Conservation (phyloP, 92 coral and sea anemone genomes). For the Blastomussa wellsi region DNA sequence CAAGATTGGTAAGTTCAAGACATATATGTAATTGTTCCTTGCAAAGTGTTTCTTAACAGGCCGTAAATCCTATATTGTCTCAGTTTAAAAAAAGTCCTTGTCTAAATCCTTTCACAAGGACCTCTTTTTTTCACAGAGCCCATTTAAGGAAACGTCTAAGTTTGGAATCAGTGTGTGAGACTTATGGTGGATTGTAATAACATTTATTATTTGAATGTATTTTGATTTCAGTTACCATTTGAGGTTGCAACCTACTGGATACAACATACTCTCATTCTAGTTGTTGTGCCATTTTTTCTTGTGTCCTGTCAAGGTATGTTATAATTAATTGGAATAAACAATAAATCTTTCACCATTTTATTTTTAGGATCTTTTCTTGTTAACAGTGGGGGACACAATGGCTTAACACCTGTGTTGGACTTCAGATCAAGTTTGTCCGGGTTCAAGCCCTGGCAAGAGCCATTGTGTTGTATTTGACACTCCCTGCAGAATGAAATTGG, state of each 20-base stretch:
- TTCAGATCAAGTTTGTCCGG: too few species aligned
- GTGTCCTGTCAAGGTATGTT: conserved; percentile 75
- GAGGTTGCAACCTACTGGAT: conserved; percentile 86
- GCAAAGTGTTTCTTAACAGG: not conserved
- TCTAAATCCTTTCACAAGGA: too few species aligned
- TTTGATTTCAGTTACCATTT: conserved; percentile 72
- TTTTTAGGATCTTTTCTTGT: not conserved
- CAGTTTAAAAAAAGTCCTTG: not conserved
- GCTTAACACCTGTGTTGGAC: too few species aligned
- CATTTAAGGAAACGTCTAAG: too few species aligned
- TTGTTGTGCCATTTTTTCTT: conserved; percentile 79
- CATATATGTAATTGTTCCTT: not conserved
- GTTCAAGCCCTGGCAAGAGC: too few species aligned
- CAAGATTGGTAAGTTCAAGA: conserved; percentile 73
- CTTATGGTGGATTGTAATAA: too few species aligned
- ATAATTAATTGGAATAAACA: not conserved
- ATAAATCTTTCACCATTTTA: not conserved
- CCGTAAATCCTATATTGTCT: not conserved
- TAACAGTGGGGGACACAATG: not conserved
- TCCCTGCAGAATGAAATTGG: too few species aligned
- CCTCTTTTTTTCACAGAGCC: too few species aligned
- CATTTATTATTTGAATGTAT: too few species aligned
- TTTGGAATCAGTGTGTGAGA: too few species aligned
- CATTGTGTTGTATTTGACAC: too few species aligned
- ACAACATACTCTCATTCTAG: conserved; percentile 81